These are phyloP conservation scores for Hyperoplus immaculatus DNA, from an alignment of 2,797 vertebrate species.

Conservation along the genomic window DNA sequence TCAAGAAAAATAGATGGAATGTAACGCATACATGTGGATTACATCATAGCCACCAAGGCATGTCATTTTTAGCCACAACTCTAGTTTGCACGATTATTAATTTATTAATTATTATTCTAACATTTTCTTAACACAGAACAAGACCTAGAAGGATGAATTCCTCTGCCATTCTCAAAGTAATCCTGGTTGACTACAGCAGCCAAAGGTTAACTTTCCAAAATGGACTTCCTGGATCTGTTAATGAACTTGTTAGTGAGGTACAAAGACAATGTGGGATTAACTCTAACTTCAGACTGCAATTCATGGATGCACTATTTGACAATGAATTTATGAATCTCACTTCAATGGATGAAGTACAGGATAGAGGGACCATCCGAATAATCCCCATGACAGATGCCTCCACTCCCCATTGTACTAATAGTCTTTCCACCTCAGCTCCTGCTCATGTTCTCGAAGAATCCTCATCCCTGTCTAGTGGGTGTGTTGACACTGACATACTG, in stretches of 20 bases:
- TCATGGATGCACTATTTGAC: constrained; percentile 1
- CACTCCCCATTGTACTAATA: not conserved
- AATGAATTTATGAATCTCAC: not conserved
- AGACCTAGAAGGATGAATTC: not conserved
- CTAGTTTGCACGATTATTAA: too few relatives aligned
- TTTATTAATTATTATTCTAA: too few relatives aligned
- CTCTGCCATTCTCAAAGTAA: not conserved
- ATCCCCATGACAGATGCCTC: not conserved
- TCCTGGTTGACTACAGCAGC: constrained; percentile 6
- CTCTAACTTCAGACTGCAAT: not conserved
- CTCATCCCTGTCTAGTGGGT: too few relatives aligned
- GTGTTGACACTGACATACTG: too few relatives aligned
- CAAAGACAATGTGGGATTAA: not conserved
- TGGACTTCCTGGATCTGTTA: not conserved
- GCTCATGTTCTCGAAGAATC: not conserved
- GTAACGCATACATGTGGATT: too few relatives aligned
- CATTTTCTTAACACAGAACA: not conserved
- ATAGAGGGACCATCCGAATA: not conserved
- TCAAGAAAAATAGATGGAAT: too few relatives aligned
- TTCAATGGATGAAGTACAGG: not conserved
- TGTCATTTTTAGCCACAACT: too few relatives aligned
- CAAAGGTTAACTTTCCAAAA: not conserved
- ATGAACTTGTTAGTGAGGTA: not conserved
- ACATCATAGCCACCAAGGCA: too few relatives aligned
- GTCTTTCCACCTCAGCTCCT: not conserved